phyloP scores from a whole-genome alignment of 1,140 invertebrate species.

The Heliconius hermathena region DNA sequence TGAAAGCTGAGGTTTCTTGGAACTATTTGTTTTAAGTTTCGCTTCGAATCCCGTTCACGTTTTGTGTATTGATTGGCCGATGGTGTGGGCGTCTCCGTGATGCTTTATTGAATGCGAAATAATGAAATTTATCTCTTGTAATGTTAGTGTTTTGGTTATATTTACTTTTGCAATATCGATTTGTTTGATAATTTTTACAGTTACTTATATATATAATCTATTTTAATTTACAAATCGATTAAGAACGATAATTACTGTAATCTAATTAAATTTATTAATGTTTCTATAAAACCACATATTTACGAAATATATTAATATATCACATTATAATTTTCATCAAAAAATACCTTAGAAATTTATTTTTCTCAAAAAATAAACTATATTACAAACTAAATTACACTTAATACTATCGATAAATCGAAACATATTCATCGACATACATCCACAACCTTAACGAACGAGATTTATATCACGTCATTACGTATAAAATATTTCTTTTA shows the following conservation, averaged over 20 bases:
- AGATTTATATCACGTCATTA: constrained; percentile 81
- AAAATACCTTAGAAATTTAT: not conserved
- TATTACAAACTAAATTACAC: constrained; percentile 4
- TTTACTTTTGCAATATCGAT: not conserved
- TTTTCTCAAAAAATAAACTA: not conserved
- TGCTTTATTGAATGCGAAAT: constrained; percentile 71
- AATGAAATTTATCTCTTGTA: constrained; percentile 29
- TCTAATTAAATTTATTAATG: not conserved
- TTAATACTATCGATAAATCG: constrained; percentile 43
- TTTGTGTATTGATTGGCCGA: constrained; percentile 64
- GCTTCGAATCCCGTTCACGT: constrained; percentile 52
- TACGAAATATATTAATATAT: not conserved
- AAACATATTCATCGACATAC: constrained; percentile 45
- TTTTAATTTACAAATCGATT: not conserved
- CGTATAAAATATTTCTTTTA: constrained; percentile 81
- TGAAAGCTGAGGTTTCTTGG: constrained; percentile 74
- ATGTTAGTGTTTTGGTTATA: not conserved
- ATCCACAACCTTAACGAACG: constrained; percentile 57
- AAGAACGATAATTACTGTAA: not conserved
- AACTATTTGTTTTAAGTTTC: constrained; percentile 77
- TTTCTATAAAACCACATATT: not conserved
- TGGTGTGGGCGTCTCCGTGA: constrained; percentile 59
- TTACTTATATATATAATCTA: not conserved
- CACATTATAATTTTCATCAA: not conserved
- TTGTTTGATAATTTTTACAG: not conserved